Evolutionary conservation across 1,140 invertebrate species (phyloP).

Genomic region (Drosophila melanica): DNA sequence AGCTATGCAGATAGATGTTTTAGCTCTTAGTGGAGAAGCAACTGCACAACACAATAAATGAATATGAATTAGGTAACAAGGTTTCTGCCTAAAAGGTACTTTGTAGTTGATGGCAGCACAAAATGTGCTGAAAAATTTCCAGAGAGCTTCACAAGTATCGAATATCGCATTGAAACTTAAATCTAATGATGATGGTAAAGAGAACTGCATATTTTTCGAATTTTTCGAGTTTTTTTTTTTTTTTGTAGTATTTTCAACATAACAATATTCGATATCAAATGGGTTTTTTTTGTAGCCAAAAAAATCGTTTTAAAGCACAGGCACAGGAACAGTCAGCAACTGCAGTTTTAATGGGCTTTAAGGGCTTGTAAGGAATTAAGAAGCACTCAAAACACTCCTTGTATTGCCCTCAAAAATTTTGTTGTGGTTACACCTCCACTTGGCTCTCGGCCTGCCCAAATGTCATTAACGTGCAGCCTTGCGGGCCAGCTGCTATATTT

Average conservation of each 20-base stretch:
- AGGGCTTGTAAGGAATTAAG: slow-evolving; percentile 28
- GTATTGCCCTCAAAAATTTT: slow-evolving; percentile 29
- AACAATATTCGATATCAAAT: too few species aligned
- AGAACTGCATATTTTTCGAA: not conserved
- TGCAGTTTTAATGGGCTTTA: slow-evolving; percentile 31
- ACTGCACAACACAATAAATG: slow-evolving; percentile 69
- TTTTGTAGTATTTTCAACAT: too few species aligned
- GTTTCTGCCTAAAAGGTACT: slow-evolving; percentile 19
- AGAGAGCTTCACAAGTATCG: not conserved
- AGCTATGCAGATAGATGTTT: slow-evolving; percentile 52
- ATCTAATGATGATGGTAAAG: too few species aligned
- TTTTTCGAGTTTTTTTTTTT: too few species aligned
- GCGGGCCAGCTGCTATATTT: slow-evolving; percentile 5
- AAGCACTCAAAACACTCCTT: slow-evolving; percentile 22
- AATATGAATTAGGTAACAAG: slow-evolving; percentile 75
- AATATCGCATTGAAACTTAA: not conserved
- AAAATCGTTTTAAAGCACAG: too few species aligned
- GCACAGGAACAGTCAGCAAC: not conserved
- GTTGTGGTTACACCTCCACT: slow-evolving; percentile 40
- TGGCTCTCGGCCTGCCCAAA: slow-evolving; percentile 34
- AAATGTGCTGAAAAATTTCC: not conserved
- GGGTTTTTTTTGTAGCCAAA: too few species aligned
- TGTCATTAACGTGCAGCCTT: slow-evolving; percentile 30
- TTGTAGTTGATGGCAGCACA: not conserved
- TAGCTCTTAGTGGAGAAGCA: slow-evolving; percentile 31